A percentile compares a stretch with the other conserved stretches of the same genome.
Conservation (phyloP, 2,888 invertebrate genomes). For the Eupithecia subfuscata region DNA sequence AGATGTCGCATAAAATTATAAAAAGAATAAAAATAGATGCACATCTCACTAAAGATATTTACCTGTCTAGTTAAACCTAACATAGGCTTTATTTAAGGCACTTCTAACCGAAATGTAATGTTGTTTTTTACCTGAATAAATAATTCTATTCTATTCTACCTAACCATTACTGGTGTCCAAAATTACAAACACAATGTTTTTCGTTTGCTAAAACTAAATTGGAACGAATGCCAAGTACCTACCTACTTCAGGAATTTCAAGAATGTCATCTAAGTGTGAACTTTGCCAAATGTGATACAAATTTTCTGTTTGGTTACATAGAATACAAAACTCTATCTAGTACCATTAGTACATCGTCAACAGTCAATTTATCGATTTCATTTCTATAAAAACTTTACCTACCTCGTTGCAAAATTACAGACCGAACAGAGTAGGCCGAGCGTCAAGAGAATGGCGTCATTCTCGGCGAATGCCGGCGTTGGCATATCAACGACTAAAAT, state of each 20-base stretch:
- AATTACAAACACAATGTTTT: not conserved
- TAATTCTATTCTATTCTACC: too few relatives aligned
- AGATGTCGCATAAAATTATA: not conserved
- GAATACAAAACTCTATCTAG: not conserved
- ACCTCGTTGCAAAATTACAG: conserved; percentile 8
- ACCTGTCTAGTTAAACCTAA: too few relatives aligned
- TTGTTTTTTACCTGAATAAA: too few relatives aligned
- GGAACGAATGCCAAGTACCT: conserved; percentile 6
- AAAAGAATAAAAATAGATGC: not conserved
- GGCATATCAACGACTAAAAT: conserved; percentile 74
- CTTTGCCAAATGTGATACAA: conserved; percentile 8
- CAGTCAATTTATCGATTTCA: not conserved
- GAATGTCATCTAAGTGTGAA: conserved; percentile 9
- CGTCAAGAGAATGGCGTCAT: conserved; percentile 77
- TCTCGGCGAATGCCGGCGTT: conserved; percentile 70
- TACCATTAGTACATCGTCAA: not conserved
- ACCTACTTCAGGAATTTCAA: not conserved
- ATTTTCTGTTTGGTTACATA: not conserved
- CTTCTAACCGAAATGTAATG: too few relatives aligned
- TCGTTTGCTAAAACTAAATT: conserved; percentile 4
- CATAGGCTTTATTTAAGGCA: too few relatives aligned
- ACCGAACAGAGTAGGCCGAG: conserved; percentile 48
- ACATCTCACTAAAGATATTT: not conserved
- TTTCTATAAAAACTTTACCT: not conserved
- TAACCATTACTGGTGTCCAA: not conserved